Base-by-base conservation (phyloP, 2,797 vertebrate genomes). In the Tauraco hartlaubi region DNA sequence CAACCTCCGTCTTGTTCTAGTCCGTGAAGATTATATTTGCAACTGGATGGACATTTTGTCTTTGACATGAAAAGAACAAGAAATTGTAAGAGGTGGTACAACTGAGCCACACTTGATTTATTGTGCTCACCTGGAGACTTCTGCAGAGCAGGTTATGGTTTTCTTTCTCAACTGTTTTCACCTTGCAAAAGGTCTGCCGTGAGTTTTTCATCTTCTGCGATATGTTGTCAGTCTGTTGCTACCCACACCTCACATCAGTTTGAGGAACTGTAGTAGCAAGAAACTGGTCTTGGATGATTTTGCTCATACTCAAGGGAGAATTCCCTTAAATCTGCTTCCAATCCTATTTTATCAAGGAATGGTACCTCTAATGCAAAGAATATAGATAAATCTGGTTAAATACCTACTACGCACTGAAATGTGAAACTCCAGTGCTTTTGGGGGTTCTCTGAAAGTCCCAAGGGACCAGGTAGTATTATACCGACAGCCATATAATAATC, bases 391-490 rank as follows among this genome's bases (percentile, higher is more conserved):
- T 29, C 41, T 64, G n/a, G 2, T 72, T 39, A 3, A 54, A 83
- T 7, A 64, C 37, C 25, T 59, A 3, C 25, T 11, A 1, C 22
- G 58, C 23, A 12, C 41, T 64, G 15, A 75, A 72, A 66, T 15
- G 58, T 12, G 49, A 37, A 2, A 1, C 13, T 77, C 8, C 28
- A 26, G 11, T 2, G 3, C 18, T 67, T 54, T 26, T 31, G 46
- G 15, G 10, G 1, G 2, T 73, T 76, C 49, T 54, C 5, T 71
- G 0, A 6, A 14, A 14, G n/a, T 74, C 23, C 39, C 17, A 49
- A 31, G 41, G 14, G 15, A 39, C 20, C 61, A 94, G 58, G 22
- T 59, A 6, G 26, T 31, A 12, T 48, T 59, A 9, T 23, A 5
- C 15, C 52, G 44, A 2, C 41, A 63, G 58, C 44, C 48, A 11